Base-by-base conservation (phyloP, 2,113 vertebrate species). In the Prinia subflava region DNA sequence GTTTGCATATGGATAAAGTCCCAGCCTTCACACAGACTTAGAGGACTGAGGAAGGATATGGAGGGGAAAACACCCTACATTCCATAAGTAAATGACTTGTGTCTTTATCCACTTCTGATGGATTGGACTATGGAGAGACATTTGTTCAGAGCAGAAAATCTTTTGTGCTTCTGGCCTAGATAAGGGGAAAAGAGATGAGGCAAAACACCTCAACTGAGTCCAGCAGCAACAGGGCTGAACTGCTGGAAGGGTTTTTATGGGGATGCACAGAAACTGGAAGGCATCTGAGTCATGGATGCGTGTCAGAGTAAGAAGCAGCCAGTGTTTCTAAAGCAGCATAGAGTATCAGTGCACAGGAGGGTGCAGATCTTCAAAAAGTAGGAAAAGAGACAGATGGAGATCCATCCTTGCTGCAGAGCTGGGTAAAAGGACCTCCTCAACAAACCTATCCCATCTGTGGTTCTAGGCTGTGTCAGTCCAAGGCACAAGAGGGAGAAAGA, bases 401-500 rank as follows among this genome's bases (percentile, higher is more conserved):
- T 20, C 44, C 28, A 33, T 56, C 60, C 47, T 53, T 46, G 37
- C 41, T 50, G 50, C 42, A 76, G 33, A 21, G 28, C 2, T 53
- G n/a, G 53, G 75, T 69, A n/a, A 52, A 64, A 73, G 9, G 5
- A 62, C 17, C 20, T 62, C 23, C 59, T 65, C 25, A 76, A 42
- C 4, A 68, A 83, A 33, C 20, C 44, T 23, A 47, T 31, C 33
- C 16, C 24, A 60, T 57, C 67, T 83, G 14, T 53, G 12, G 21
- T 9, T 63, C 4, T 21, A 59, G 59, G 55, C 41, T 82, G 25
- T 73, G 30, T 75, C 83, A 71, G 21, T 31, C 16, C 2, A 9
- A 86, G n/a, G 39, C 31, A 74, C 44, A 49, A n/a, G 41, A 81
- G 41, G 49, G 49, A 94, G 42, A 59, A 86, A 80, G 52, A 95